These are phyloP conservation scores for Plutomurus gul DNA, from an alignment of 1,140 invertebrate species.

Conservation along the genomic window DNA sequence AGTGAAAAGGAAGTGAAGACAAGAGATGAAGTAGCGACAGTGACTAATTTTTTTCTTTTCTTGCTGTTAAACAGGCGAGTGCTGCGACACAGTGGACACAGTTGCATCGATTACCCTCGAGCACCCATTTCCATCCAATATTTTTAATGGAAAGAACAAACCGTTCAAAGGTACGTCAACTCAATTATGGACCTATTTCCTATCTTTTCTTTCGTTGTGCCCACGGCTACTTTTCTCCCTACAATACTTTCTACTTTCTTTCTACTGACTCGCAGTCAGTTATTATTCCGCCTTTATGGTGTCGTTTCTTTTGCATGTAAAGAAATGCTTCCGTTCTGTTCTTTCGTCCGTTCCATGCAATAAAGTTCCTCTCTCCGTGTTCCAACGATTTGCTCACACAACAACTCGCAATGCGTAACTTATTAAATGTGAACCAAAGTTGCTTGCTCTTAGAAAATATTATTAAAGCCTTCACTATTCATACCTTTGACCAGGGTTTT, in stretches of 20 bases:
- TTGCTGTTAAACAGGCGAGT: background rate
- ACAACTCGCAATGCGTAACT: no score
- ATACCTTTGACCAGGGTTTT: no score
- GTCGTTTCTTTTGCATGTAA: background rate
- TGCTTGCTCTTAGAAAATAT: no score
- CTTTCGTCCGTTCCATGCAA: background rate
- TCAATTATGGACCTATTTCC: background rate
- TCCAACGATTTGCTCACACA: no score
- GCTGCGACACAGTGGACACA: background rate
- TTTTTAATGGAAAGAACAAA: conserved; percentile 25
- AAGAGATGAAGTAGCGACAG: background rate
- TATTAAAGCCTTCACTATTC: no score
- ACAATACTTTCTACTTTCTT: no score
- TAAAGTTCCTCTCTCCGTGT: no score
- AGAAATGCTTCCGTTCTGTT: background rate
- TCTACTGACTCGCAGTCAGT: background rate
- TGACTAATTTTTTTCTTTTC: background rate
- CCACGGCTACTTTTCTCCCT: no score
- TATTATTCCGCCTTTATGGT: conserved; percentile 8
- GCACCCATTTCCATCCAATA: background rate
- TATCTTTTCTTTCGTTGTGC: background rate
- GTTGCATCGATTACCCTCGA: background rate
- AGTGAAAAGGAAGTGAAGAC: background rate
- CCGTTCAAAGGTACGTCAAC: conserved; percentile 14
- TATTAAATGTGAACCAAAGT: no score